Evolutionary conservation across 2,797 vertebrate genomes (phyloP).

Genomic region (Enteromius viviparus): DNA sequence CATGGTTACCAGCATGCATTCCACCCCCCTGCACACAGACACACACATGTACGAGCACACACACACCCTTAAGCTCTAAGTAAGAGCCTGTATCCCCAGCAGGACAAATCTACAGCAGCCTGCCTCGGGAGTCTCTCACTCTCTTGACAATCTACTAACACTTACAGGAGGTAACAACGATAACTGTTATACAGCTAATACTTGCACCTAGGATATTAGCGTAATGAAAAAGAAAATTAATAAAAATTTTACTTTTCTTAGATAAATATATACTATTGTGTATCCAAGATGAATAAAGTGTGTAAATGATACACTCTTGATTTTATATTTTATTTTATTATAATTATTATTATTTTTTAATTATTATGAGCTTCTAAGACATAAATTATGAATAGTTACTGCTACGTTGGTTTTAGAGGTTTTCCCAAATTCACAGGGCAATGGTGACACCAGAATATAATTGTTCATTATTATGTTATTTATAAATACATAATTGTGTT

Average conservation of each 20-base stretch:
- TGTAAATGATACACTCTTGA: background rate
- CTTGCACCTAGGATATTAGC: background rate
- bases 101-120: constrained; percentile 55
- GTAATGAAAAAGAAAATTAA: constrained; percentile 5
- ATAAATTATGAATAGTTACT: background rate
- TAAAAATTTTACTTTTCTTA: background rate
- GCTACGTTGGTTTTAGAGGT: background rate
- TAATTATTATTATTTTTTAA: background rate
- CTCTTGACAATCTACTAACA: constrained; percentile 39
- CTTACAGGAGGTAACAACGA: constrained; percentile 32
- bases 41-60: constrained; percentile 18
- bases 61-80: constrained; percentile 33
- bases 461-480: background rate
- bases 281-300: background rate
- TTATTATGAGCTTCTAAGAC: background rate
- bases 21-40: constrained; percentile 36
- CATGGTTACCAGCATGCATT: constrained; percentile 55
- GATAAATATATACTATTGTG: background rate
- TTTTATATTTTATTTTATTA: background rate
- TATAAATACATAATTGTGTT: background rate
- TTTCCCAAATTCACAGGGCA: background rate
- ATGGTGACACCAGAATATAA: background rate
- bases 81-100: constrained; percentile 52
- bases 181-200: constrained; percentile 13
- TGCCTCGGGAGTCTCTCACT: constrained; percentile 45